phyloP scores from a whole-genome alignment of 2,113 vertebrate species.

The Callipepla californica region DNA sequence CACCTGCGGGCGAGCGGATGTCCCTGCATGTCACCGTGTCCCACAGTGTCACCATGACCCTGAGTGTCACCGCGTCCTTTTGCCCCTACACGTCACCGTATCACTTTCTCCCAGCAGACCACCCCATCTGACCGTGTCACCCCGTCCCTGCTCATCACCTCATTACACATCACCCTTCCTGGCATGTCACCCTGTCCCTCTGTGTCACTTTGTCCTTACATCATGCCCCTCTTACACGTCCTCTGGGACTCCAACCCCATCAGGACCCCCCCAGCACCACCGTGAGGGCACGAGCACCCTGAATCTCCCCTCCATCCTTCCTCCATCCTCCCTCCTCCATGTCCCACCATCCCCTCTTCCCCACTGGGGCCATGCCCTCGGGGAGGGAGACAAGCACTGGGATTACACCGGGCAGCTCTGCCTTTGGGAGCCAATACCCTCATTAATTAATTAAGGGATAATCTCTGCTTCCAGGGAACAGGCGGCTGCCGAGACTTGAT shows the following conservation, averaged over 20 bases:
- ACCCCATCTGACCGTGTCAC: background rate
- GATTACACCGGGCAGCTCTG: background rate
- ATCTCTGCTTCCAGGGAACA: constrained; percentile 3
- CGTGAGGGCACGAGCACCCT: too few relatives aligned
- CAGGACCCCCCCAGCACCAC: background rate
- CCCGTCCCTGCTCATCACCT: background rate
- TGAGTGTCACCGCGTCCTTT: background rate
- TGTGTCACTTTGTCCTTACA: background rate
- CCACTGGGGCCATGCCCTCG: background rate
- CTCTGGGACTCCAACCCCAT: background rate
- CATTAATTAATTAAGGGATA: constrained; percentile 59
- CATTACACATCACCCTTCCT: background rate
- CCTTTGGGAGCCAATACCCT: background rate
- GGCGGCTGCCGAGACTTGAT: constrained; percentile 1
- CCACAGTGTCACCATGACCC: background rate
- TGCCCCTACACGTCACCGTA: accelerated
- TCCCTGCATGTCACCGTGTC: background rate
- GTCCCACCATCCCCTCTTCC: background rate
- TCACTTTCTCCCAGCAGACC: background rate
- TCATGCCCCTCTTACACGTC: background rate
- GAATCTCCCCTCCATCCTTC: background rate
- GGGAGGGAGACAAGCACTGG: background rate
- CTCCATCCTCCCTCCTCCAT: background rate
- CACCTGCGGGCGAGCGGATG: background rate
- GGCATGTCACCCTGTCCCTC: background rate